Evolutionary conservation across 64 coral and sea anemone species (phyloP), one percentile per base, ranked within the genome.

Genomic region (Cladopsammia gracilis): DNA sequence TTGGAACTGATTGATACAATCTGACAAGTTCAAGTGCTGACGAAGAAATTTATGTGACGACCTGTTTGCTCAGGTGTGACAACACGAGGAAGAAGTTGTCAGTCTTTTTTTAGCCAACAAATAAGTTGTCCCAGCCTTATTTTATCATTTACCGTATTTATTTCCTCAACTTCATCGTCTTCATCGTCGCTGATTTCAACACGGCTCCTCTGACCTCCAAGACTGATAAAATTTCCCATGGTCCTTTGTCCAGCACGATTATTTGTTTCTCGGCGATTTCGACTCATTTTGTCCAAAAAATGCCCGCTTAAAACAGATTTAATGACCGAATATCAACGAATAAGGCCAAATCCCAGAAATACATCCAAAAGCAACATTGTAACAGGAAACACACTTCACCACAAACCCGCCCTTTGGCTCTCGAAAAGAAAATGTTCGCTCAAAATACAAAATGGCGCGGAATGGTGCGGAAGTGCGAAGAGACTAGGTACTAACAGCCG

Each of bases 381-480:
- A 42, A 62, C 25, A n/a, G 14, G 25, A 62, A 62, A 64, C 58
- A 45, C 5, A 26, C 8, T 34, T 59, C 23, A 15, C 26, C 24
- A 34, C 6, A 25, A 45, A 15, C 23, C 49, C 11, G 22, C 7
- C 53, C 34, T 34, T 34, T 34, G 34, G 34, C 42, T 26, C 0
- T 2, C 26, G 7, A 43, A 9, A 56, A 6, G 53, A 62, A 82
- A 12, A 9, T 10, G 4, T 82, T 81, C 34, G 4, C 78, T 62
- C 59, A 0, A 23, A 84, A 84, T 24, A 60, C 80, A 84, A 84
- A 84, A 84, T 84, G 80, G 80, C 43, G 62, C 80, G 79, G 58
- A 2, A 2, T 10, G n/a, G 2, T 19, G 47, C 46, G 18, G 47
- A 64, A 19, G 26, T 20, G 25, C 22, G 42, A 10, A 67, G 64